Evolutionary conservation across 2,113 vertebrate species (phyloP), one percentile per base, ranked within the genome.

Genomic region (Pachypanchax playfairii): DNA sequence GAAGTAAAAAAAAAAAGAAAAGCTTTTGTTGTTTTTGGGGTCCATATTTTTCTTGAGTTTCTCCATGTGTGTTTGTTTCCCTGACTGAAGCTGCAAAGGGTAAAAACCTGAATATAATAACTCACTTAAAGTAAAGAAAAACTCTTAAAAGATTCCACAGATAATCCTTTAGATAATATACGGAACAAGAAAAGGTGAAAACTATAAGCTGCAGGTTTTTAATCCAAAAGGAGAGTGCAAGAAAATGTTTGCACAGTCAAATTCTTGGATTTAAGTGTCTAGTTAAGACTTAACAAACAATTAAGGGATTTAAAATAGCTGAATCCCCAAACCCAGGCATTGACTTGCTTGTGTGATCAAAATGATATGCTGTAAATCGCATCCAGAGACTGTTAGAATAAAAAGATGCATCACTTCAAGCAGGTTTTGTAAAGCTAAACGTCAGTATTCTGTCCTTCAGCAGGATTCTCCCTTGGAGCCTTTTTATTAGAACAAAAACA

Each of bases 1-100:
- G 84, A 93, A 91, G 86, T 93, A 93, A 90, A 93, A 93, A 92
- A 85, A 86, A 88, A 93, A 93, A 92, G 85, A 86, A 88, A 87
- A 77, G 70, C 85, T 83, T 86, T 88, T 93, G 90, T 89, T 94
- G 85, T 93, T 94, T 89, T 88, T 88, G 54, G 89, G 68, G 79
- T 90, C 91, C 79, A 73, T 90, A 87, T 91, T 91, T 90, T 90
- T 85, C 87, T 90, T 88, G 90, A 91, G 86, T 70, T 31, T 65
- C 74, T 89, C 90, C 88, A 91, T 74, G 79, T 62, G 66, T 65
- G 79, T 87, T 87, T 86, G 67, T 83, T 87, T 79, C 83, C 80
- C 77, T 26, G 60, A 41, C 82, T 38, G 65, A 87, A 87, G 87
- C 63, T 77, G 70, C 79, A 81, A 87, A 59, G 74, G 65, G 61